Conservation (phyloP, 2,888 invertebrate genomes). For the Drosophila stalkeri region DNA sequence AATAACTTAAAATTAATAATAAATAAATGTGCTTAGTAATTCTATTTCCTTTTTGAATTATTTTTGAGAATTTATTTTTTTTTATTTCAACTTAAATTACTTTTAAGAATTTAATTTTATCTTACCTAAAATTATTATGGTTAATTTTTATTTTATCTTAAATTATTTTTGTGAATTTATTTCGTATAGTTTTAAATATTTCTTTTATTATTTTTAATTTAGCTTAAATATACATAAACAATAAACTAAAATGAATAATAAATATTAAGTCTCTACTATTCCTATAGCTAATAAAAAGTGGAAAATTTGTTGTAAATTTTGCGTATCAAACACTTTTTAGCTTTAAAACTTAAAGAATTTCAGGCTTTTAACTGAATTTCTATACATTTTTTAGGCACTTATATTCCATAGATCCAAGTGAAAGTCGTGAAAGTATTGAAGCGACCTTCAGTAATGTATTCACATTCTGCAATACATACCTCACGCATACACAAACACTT, state of each 20-base stretch:
- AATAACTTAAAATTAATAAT: background rate
- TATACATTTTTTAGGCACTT: background rate
- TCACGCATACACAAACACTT: background rate
- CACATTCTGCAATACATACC: conserved; percentile 21
- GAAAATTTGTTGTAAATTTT: too few relatives aligned
- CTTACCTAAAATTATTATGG: too few relatives aligned
- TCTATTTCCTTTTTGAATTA: background rate
- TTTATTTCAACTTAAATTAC: background rate
- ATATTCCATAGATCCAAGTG: conserved; percentile 1
- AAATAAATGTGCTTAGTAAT: background rate
- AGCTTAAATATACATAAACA: background rate
- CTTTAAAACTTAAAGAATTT: background rate
- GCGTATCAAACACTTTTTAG: too few relatives aligned
- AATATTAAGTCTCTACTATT: too few relatives aligned
- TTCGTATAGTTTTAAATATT: too few relatives aligned
- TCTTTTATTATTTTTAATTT: too few relatives aligned
- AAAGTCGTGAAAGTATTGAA: conserved; percentile 30
- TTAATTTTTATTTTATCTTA: too few relatives aligned
- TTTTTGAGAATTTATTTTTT: too few relatives aligned
- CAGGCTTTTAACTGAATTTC: background rate
- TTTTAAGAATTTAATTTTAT: background rate
- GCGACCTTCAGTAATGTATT: conserved; percentile 46
- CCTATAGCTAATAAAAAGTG: too few relatives aligned
- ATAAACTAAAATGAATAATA: background rate
- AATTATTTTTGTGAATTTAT: too few relatives aligned